phyloP scores from a whole-genome alignment of 2,113 vertebrate genomes.

The Pipra filicauda region DNA sequence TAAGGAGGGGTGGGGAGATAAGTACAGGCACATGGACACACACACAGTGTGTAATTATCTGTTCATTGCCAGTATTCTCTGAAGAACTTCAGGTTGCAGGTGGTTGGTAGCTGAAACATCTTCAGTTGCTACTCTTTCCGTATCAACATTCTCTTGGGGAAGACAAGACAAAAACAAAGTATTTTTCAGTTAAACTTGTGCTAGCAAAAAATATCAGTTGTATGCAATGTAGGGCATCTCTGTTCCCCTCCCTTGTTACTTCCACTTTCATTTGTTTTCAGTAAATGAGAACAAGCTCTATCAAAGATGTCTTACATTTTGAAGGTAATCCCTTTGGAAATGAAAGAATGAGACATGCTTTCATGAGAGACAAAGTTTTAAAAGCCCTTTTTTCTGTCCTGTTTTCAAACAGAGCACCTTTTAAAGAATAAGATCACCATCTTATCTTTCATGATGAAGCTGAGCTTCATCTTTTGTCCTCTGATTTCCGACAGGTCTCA shows the following conservation, averaged over 20 bases:
- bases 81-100: constrained; percentile 31
- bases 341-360: neutral
- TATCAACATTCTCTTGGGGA: neutral
- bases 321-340: constrained; percentile 29
- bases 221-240: neutral
- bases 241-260: neutral
- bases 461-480: neutral
- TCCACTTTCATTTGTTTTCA: constrained; percentile 34
- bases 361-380: constrained; percentile 3
- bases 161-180: neutral
- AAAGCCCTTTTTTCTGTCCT: neutral
- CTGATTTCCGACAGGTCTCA: neutral
- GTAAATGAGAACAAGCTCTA: constrained; percentile 35
- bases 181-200: constrained; percentile 1
- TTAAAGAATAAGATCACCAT: neutral
- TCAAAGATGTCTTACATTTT: constrained; percentile 37
- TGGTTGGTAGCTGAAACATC: neutral
- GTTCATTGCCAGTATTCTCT: neutral
- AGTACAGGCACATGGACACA: neutral
- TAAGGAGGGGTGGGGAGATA: rapidly evolving
- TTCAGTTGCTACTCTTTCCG: neutral
- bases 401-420: neutral
- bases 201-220: neutral
- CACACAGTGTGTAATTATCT: neutral
- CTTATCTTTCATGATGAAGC: neutral